These are phyloP conservation scores for Sarcophaga subvicina DNA, from an alignment of 2,888 invertebrate species.

Conservation along the genomic window DNA sequence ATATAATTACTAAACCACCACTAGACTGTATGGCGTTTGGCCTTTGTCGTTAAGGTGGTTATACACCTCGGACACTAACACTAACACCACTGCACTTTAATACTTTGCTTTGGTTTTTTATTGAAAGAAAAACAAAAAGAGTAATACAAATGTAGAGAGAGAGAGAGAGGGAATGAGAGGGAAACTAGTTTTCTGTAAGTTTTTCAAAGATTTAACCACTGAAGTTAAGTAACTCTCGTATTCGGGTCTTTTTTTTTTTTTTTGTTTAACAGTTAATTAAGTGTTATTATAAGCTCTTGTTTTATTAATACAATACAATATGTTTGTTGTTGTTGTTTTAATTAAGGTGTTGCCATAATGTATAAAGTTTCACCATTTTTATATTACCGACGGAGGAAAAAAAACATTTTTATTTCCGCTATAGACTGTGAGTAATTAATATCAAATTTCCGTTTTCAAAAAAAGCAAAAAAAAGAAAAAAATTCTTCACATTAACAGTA, in stretches of 20 bases:
- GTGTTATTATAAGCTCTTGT: constrained; percentile 43
- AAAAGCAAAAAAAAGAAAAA: not conserved
- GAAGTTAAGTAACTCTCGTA: constrained; percentile 27
- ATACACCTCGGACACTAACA: not conserved
- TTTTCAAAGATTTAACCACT: constrained; percentile 9
- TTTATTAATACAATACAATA: not conserved
- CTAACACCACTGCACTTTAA: not conserved
- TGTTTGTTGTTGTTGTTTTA: not conserved
- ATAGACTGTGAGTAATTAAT: constrained; percentile 36
- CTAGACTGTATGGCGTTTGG: constrained; percentile 22
- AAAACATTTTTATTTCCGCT: constrained; percentile 8
- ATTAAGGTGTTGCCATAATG: constrained; percentile 19
- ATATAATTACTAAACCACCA: constrained; percentile 42
- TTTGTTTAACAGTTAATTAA: constrained; percentile 41
- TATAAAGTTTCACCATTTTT: constrained; percentile 27
- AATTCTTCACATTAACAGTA: not conserved
- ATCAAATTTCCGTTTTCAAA: constrained; percentile 10
- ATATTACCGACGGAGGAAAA: not conserved
- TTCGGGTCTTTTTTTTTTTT: not conserved
- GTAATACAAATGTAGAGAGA: not conserved
- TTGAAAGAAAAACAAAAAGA: not conserved
- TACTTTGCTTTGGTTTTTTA: not conserved
- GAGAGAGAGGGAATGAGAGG: too few relatives aligned
- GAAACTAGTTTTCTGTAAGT: not conserved
- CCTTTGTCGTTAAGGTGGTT: constrained; percentile 2